Percentiles rank a stretch among this genome's conserved stretches.
phyloP scores from a whole-genome alignment of 2,113 vertebrate species.

The Cephalopholis sonnerati region DNA sequence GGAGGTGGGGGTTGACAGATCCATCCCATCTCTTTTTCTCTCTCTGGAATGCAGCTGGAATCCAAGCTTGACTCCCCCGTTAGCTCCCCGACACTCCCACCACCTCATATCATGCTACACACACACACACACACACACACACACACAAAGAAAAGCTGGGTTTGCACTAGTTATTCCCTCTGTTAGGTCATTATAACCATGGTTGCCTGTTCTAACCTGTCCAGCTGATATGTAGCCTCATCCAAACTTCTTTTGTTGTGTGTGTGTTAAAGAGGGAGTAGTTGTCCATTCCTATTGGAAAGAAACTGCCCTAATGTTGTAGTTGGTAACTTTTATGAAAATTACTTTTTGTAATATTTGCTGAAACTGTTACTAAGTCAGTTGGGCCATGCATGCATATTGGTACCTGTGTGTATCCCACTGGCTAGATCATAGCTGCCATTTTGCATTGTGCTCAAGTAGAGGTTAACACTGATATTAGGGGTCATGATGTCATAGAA shows the following conservation, averaged over 20 bases:
- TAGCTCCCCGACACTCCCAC: constrained; percentile 70
- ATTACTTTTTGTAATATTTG: too few species aligned
- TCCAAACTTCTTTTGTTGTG: neutral
- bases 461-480: too few species aligned
- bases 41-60: constrained; percentile 77
- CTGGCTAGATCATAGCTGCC: too few species aligned
- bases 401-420: too few species aligned
- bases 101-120: constrained; percentile 49
- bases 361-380: too few species aligned
- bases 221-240: constrained; percentile 11
- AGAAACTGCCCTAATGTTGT: too few species aligned
- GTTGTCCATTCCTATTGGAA: too few species aligned
- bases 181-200: constrained; percentile 56
- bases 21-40: constrained; percentile 67
- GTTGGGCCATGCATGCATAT: too few species aligned
- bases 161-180: constrained; percentile 1
- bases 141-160: constrained; percentile 1
- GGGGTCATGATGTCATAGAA: too few species aligned
- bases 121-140: constrained; percentile 28
- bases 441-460: too few species aligned
- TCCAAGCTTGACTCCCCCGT: constrained; percentile 68
- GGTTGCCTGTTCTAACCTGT: constrained; percentile 53
- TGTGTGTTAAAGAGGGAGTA: neutral
- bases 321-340: too few species aligned
- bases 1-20: constrained; percentile 65